Base-by-base conservation (phyloP, 2,797 vertebrate species). In the Scleropages formosus region DNA sequence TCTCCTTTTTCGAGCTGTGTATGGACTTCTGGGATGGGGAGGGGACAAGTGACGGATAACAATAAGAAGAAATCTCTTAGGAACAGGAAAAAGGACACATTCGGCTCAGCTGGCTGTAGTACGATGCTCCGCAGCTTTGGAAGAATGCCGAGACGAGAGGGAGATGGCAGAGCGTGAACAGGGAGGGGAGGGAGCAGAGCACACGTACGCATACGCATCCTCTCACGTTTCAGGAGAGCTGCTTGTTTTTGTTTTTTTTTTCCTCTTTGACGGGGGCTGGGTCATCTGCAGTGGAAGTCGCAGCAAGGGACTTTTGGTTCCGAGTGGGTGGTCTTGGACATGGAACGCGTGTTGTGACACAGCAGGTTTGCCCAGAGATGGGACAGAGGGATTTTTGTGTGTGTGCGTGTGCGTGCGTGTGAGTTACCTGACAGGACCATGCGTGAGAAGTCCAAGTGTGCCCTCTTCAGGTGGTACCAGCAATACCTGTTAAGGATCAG, bases 391-490 rank as follows among this genome's bases (percentile, higher is more conserved):
- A 12, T 39, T 39, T 39, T 39, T 39, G 31, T 6, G 31, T 65
- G 82, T 78, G 80, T 80, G 84, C 84, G 80, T n/a, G n/a, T n/a
- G n/a, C n/a, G 79, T 49, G 44, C 69, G 13, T 44, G 15, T 71
- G 51, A 20, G 87, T 89, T 83, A 82, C 73, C 80, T 67, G 81
- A 76, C 77, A 27, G 3, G 51, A 68, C 79, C 77, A 58, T 15
- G 60, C 24, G 27, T 89, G 75, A 74, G 82, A 93, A 89, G 92
- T 91, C 92, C 86, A 87, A 91, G 79, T 89, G 89, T 93, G 93
- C 93, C 92, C 94, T 89, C 94, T 94, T 89, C 90, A 92, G 94
- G 88, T 86, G 8, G 62, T 76, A 74, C 27, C 4, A 24, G 49
- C 31, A 51, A 24, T 73, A 62, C 64, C 72, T 51, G 51, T 20